Base-by-base conservation (phyloP, 1,140 invertebrate genomes). In the Plutomurus gul region DNA sequence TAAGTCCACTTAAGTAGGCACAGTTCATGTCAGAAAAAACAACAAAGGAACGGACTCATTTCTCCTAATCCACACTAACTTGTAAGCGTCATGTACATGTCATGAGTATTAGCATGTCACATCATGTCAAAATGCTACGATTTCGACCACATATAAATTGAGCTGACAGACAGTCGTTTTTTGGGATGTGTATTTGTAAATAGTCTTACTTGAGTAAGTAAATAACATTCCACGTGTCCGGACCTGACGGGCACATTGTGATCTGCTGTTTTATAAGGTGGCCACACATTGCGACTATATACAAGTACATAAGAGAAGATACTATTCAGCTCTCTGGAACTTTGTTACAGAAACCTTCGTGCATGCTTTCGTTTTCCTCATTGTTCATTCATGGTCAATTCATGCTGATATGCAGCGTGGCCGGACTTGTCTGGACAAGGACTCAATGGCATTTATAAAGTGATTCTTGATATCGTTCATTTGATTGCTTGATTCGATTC, bases 31-130 rank as follows among this genome's bases (percentile, higher is more conserved):
- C n/a, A 16, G 16, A 65, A 65, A 65, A 65, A 65, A 65, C 18
- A 16, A 33, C 36, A 33, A 65, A 65, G 56, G 18, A 65, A 51
- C 22, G 56, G 18, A 65, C 13, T 22, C 56, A 27, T 65, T 36
- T n/a, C 27, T 65, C 36, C n/a, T 65, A 65, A 65, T 65, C 56
- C 56, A 65, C 56, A 65, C 56, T 65, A 33, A 65, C 56, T 43
- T 43, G n/a, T 13, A 65, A 65, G 36, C 27, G 56, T 27, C 56
- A 65, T n/a, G n/a, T n/a, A n/a, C n/a, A n/a, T n/a, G n/a, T n/a
- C n/a, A n/a, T n/a, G n/a, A n/a, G n/a, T n/a, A n/a, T n/a, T n/a
- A n/a, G n/a, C n/a, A n/a, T n/a, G n/a, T n/a, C n/a, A n/a, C n/a
- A n/a, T n/a, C n/a, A n/a, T 65, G 56, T 65, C 56, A 65, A 65